Conservation (phyloP, 2,888 invertebrate genomes). For the Pachymerium ferrugineum region DNA sequence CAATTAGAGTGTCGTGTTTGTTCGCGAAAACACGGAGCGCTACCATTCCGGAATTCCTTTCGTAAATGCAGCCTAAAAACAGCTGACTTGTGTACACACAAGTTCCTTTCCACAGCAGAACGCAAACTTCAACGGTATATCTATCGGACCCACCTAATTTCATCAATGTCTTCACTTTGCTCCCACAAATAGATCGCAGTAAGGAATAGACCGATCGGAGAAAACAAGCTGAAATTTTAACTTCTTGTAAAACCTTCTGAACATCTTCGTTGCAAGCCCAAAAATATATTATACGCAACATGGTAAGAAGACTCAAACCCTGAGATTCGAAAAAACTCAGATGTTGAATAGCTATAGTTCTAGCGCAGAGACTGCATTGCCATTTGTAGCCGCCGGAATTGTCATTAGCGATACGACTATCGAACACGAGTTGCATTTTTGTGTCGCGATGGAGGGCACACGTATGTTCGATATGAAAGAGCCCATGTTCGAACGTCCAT, state of each 20-base stretch:
- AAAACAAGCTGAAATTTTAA: slow-evolving; percentile 31
- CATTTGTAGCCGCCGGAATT: slow-evolving; percentile 37
- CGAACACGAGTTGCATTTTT: slow-evolving; percentile 35
- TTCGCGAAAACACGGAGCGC: slow-evolving; percentile 20
- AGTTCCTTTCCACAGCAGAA: neutral
- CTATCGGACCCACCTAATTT: slow-evolving; percentile 18
- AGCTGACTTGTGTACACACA: slow-evolving; percentile 16
- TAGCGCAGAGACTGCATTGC: slow-evolving; percentile 36
- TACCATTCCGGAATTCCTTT: slow-evolving; percentile 33
- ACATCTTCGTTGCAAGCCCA: slow-evolving; percentile 62
- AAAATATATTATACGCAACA: slow-evolving; percentile 79
- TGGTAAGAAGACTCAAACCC: slow-evolving; percentile 52
- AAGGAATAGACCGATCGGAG: slow-evolving; percentile 33
- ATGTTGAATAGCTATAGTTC: slow-evolving; percentile 34
- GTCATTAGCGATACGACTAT: neutral
- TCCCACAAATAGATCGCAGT: slow-evolving; percentile 34
- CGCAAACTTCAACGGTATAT: slow-evolving; percentile 33
- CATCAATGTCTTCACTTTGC: slow-evolving; percentile 27
- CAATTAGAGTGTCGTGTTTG: slow-evolving; percentile 16
- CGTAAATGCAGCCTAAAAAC: slow-evolving; percentile 34
- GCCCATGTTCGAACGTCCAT: slow-evolving; percentile 37
- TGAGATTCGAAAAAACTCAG: slow-evolving; percentile 35
- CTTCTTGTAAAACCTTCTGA: slow-evolving; percentile 30
- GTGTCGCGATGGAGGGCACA: slow-evolving; percentile 32
- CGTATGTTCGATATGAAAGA: slow-evolving; percentile 34